Conservation (phyloP, 2,113 vertebrate genomes). For the Hiodon tergisus region DNA sequence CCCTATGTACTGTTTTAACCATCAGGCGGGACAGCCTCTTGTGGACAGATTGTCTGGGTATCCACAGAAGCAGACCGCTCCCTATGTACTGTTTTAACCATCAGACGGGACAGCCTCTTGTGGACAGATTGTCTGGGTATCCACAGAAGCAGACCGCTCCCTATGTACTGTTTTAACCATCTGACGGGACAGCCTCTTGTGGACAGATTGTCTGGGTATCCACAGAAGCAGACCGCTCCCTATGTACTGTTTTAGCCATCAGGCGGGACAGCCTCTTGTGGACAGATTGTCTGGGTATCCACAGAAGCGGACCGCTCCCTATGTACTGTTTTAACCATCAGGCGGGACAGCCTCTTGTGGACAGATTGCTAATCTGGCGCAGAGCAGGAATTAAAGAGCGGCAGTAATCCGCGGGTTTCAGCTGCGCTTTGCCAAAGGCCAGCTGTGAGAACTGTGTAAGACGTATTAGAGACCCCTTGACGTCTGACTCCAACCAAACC, state of each 20-base stretch:
- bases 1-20: no score
- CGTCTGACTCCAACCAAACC: background rate
- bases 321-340: background rate
- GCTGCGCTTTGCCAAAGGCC: background rate
- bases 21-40: no score
- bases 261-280: background rate
- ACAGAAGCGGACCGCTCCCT: background rate
- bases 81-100: no score
- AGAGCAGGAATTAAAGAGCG: background rate
- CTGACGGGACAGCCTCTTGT: background rate
- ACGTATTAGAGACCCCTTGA: background rate
- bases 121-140: no score
- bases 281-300: background rate
- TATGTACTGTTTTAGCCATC: background rate
- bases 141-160: no score
- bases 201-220: background rate
- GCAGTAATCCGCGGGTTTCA: background rate
- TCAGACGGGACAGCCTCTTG: no score
- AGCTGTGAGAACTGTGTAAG: background rate
- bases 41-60: no score
- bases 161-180: background rate
- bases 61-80: no score
- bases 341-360: background rate
- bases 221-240: background rate
- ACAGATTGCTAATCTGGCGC: slow-evolving; percentile 3